Evolutionary conservation across 2,888 invertebrate genomes (phyloP).

Genomic region (Pimpla rufipes): DNA sequence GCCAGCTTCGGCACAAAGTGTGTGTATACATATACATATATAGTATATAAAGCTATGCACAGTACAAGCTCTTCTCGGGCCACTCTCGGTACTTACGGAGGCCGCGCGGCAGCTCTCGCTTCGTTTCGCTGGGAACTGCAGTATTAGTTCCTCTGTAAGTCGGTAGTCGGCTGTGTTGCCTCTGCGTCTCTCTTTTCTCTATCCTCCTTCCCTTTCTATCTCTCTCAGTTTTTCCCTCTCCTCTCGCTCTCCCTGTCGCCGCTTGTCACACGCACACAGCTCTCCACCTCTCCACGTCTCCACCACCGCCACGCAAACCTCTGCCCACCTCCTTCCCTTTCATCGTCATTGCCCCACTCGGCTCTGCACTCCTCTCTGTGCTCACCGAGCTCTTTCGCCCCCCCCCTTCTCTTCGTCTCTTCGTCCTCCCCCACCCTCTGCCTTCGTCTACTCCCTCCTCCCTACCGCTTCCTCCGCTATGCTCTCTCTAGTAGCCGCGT

Average conservation of each 20-base stretch:
- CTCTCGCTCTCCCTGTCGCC: no score
- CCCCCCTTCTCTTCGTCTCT: constrained; percentile 34
- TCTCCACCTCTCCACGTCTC: constrained; percentile 47
- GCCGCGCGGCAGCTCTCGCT: constrained; percentile 43
- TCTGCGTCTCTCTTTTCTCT: constrained; percentile 84
- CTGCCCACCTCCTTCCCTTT: constrained; percentile 40
- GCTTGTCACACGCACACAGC: no score
- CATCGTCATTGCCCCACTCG: constrained; percentile 61
- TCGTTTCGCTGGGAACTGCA: constrained; percentile 55
- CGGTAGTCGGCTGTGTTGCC: constrained; percentile 44
- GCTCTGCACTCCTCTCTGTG: constrained; percentile 44
- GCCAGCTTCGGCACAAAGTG: no score
- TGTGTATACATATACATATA: no score
- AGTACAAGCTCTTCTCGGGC: not conserved
- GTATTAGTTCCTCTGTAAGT: constrained; percentile 54
- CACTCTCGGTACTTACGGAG: constrained; percentile 34
- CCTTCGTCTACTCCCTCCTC: constrained; percentile 59
- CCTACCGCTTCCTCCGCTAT: constrained; percentile 30
- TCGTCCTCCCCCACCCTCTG: constrained; percentile 59
- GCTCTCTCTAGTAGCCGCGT: constrained; percentile 54
- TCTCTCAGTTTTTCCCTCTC: constrained; percentile 26
- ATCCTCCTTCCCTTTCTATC: constrained; percentile 83
- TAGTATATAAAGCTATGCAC: constrained; percentile 7
- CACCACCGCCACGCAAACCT: constrained; percentile 35
- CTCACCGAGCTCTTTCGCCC: constrained; percentile 31